Evolutionary conservation across 2,888 invertebrate genomes (phyloP).

Genomic region (Itoplectis maculator): DNA sequence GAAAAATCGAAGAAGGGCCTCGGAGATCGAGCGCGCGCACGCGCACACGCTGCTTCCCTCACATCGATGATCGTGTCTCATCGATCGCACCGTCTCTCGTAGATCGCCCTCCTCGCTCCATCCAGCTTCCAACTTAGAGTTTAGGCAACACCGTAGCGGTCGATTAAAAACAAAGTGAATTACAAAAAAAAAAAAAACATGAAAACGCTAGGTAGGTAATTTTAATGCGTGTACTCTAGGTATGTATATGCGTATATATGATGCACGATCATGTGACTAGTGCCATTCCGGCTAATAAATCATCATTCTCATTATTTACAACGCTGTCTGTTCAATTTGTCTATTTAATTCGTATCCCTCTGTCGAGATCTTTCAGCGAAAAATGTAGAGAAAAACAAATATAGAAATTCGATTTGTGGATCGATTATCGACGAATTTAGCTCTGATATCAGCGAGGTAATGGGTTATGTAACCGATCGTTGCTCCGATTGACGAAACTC

Average conservation of each 20-base stretch:
- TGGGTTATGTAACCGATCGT: too few species aligned
- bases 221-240: constrained; percentile 71
- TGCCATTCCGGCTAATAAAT: constrained; percentile 69
- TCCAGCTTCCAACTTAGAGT: constrained; percentile 67
- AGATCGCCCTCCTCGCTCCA: constrained; percentile 58
- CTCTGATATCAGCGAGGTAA: too few species aligned
- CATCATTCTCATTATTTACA: constrained; percentile 68
- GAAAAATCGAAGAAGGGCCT: constrained; percentile 37
- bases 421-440: too few species aligned
- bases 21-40: not conserved
- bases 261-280: constrained; percentile 68
- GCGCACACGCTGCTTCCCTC: constrained; percentile 20
- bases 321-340: constrained; percentile 4
- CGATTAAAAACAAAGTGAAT: constrained; percentile 7
- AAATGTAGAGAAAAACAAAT: too few species aligned
- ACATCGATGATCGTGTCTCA: constrained; percentile 17
- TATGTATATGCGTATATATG: constrained; percentile 67
- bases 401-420: too few species aligned
- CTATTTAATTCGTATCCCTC: not conserved
- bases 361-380: not conserved
- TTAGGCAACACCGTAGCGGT: constrained; percentile 62
- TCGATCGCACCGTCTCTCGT: constrained; percentile 29
- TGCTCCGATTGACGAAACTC: too few species aligned
- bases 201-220: constrained; percentile 67
- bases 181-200: too few species aligned